Evolutionary conservation across 2,113 vertebrate species (phyloP).

Genomic region (Bujurquina vittata): DNA sequence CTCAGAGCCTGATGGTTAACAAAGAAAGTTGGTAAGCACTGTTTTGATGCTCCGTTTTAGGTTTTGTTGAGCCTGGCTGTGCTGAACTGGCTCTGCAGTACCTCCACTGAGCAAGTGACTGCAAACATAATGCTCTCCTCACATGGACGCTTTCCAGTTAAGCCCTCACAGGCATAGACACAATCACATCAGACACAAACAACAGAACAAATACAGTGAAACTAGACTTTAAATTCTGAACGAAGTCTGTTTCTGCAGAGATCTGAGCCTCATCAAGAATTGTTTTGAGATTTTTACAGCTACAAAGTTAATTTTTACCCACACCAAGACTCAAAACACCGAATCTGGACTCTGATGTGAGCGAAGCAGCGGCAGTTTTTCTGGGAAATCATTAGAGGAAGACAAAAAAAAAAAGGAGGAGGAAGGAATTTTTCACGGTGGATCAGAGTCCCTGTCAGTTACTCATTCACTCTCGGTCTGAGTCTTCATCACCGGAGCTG

Average conservation of each 20-base stretch:
- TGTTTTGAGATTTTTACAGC: neutral
- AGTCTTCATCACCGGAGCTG: neutral
- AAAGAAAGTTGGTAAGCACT: neutral
- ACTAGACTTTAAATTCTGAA: neutral
- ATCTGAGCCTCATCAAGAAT: accelerated
- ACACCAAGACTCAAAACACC: neutral
- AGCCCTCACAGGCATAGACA: too few species aligned
- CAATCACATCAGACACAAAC: neutral
- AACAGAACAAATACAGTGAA: neutral
- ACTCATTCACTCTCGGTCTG: neutral
- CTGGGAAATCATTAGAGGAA: neutral
- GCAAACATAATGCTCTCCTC: too few species aligned
- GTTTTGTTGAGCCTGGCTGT: accelerated
- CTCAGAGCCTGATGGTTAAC: neutral
- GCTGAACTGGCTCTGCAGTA: neutral
- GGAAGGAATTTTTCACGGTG: neutral
- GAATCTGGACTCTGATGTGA: neutral
- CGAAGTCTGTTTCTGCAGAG: neutral
- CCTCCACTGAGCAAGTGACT: too few species aligned
- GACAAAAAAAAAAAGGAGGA: neutral
- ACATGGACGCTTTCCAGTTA: neutral
- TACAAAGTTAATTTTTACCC: neutral
- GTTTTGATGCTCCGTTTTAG: neutral
- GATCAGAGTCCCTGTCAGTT: constrained; percentile 24
- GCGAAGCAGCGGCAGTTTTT: neutral